Conservation (phyloP, 2,888 invertebrate species). For the Yponomeuta sedellus region DNA sequence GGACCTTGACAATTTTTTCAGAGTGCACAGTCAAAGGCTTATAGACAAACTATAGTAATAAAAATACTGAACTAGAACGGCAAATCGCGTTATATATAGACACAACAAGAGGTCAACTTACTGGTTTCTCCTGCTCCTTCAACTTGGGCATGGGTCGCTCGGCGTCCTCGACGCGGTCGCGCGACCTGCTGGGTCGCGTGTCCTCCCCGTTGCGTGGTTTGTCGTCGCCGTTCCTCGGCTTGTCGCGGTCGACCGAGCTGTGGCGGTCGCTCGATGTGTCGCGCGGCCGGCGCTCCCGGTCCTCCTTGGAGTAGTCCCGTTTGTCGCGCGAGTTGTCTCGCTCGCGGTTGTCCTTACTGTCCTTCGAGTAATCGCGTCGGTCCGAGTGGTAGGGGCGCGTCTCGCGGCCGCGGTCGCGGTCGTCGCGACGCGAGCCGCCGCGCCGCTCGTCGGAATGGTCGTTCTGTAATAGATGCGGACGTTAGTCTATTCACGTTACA, state of each 20-base stretch:
- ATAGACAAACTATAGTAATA: too few relatives aligned
- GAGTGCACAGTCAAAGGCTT: too few relatives aligned
- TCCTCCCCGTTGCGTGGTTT: conserved; percentile 15
- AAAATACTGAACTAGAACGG: not conserved
- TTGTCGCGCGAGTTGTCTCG: conserved; percentile 35
- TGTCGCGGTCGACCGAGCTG: conserved; percentile 9
- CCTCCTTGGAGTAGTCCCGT: conserved; percentile 36
- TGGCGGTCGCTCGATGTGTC: conserved; percentile 29
- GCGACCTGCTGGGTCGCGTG: conserved; percentile 42
- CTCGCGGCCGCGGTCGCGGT: conserved; percentile 36
- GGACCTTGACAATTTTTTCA: too few relatives aligned
- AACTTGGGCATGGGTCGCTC: conserved; percentile 80
- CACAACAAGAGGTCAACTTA: conserved; percentile 47
- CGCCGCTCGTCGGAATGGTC: conserved; percentile 67
- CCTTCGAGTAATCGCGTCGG: conserved; percentile 29
- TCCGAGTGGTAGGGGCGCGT: conserved; percentile 32
- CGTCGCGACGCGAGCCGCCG: conserved; percentile 52
- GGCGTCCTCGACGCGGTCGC: conserved; percentile 45
- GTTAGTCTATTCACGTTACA: too few relatives aligned
- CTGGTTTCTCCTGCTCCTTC: conserved; percentile 84
- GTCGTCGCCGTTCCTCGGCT: conserved; percentile 17
- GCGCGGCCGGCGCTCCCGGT: conserved; percentile 30
- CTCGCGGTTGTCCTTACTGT: conserved; percentile 33
- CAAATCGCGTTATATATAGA: too few relatives aligned
- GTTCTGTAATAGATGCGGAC: conserved; percentile 40